Base-by-base conservation (phyloP, 2,888 invertebrate genomes). In the Andrena marginata region DNA sequence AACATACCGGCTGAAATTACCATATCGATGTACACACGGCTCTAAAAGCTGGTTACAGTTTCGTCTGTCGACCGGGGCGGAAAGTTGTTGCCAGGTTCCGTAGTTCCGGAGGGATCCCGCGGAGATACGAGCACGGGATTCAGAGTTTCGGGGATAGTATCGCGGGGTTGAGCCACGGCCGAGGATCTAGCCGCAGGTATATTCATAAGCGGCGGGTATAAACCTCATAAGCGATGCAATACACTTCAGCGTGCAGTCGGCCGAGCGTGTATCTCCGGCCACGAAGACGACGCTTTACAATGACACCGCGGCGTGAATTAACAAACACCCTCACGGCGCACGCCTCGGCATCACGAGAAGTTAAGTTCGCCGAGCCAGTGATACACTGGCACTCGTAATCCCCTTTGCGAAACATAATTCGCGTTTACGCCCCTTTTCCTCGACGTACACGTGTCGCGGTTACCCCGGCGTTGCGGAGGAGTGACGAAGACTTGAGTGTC, bases 251-350 rank as follows among this genome's bases (percentile, higher is more conserved):
- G 54, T 78, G 59, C 68, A 77, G 76, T 54, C 49, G 56, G 62
- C 23, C 35, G 54, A 48, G 42, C 51, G 81, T 63, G 82, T 87
- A 87, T 87, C 77, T 87, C 85, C 80, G 65, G 63, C 77, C n/a
- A 67, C 73, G 80, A 78, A 83, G 86, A 87, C 85, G 87, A 83
- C 86, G 86, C 87, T 87, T 87, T 87, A 87, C 88, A 87, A 78
- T 87, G 86, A 87, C 87, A 73, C 77, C 79, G 70, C 51, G 79
- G 64, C 80, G 83, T 87, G 88, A 89, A 89, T 89, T 89, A 89
- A 89, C 88, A 86, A 89, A 87, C 86, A 87, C 76, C 89, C 78
- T 68, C 29, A 13, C 62, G 29, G 68, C 67, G 77, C 67, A 77
- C 82, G 82, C 85, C 80, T 62, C n/a, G 73, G 56, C 48, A 79